Evolutionary conservation across 2,113 vertebrate genomes (phyloP).

Genomic region (Oryzias curvinotus): DNA sequence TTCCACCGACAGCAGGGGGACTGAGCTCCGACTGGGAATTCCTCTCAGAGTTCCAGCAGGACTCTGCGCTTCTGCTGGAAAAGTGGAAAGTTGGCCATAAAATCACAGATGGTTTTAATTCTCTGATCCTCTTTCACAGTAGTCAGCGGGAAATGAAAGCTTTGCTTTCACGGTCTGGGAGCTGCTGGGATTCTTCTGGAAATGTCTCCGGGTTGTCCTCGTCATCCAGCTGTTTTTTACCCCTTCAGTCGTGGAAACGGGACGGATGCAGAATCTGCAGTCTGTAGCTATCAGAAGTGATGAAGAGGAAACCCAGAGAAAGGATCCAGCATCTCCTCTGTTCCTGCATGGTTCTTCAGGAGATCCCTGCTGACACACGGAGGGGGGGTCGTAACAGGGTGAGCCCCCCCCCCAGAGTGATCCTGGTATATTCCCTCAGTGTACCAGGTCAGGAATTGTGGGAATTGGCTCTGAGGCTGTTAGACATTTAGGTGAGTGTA

Average conservation of each 20-base stretch:
- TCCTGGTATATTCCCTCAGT: too few relatives aligned
- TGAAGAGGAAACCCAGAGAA: not conserved
- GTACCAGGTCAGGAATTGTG: too few relatives aligned
- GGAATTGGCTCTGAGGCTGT: not conserved
- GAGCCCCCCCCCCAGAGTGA: not conserved
- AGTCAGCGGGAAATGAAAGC: slow-evolving; percentile 72
- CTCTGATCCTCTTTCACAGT: slow-evolving; percentile 72
- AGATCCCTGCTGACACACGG: not conserved
- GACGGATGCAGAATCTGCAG: not conserved
- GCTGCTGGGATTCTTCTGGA: slow-evolving; percentile 20
- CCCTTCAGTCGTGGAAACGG: slow-evolving; percentile 19
- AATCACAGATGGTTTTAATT: slow-evolving; percentile 75
- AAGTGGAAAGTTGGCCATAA: slow-evolving; percentile 66
- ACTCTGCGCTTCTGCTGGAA: slow-evolving; percentile 27
- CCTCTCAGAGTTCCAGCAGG: slow-evolving; percentile 5
- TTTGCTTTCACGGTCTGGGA: slow-evolving; percentile 56
- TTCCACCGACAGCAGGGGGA: too few relatives aligned
- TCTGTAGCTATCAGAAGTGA: not conserved
- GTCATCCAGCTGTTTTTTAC: slow-evolving; percentile 36
- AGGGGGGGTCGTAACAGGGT: slow-evolving; percentile 1
- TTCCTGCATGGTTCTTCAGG: too few relatives aligned
- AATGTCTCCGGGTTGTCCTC: slow-evolving; percentile 31
- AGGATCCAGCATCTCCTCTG: not conserved
- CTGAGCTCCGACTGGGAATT: too few relatives aligned
- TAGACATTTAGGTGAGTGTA: slow-evolving; percentile 24